These are phyloP conservation scores for Caranx melampygus DNA, from an alignment of 2,113 vertebrate genomes.

Conservation along the genomic window DNA sequence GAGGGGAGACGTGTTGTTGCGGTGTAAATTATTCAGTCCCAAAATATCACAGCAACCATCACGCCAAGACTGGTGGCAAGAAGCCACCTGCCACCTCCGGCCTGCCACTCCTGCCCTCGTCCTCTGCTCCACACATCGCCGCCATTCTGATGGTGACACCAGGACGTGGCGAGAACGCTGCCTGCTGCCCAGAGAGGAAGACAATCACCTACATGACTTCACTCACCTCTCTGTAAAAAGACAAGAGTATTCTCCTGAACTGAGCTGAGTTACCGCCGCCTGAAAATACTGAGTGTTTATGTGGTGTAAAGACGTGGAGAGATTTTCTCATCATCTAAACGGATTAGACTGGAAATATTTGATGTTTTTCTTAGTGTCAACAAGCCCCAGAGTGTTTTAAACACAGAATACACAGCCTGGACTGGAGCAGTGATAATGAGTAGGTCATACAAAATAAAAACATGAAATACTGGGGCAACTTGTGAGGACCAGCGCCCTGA, in stretches of 20 bases:
- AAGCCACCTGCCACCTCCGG: conserved; percentile 78
- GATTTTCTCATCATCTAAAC: neutral
- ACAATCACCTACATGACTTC: neutral
- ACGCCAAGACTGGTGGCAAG: conserved; percentile 71
- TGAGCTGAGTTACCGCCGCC: neutral
- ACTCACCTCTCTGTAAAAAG: neutral
- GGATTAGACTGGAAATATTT: neutral
- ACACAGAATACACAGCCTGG: too few relatives aligned
- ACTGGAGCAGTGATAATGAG: too few relatives aligned
- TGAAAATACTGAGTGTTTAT: neutral
- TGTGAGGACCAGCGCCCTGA: too few relatives aligned
- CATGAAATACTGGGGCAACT: too few relatives aligned
- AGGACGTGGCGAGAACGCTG: conserved; percentile 15
- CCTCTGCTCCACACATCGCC: conserved; percentile 29
- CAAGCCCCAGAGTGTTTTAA: too few relatives aligned
- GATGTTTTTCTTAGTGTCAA: neutral
- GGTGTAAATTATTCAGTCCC: conserved; percentile 82
- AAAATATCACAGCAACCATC: conserved; percentile 81
- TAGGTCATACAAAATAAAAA: too few relatives aligned
- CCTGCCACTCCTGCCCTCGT: conserved; percentile 50
- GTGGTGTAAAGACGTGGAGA: neutral
- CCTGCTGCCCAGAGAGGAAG: conserved; percentile 23
- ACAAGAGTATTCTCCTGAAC: too few relatives aligned
- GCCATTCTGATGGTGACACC: conserved; percentile 39
- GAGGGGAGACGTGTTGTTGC: conserved; percentile 76